Evolutionary conservation across 30 jellyfish, hydroid and myxozoan species (phyloP).

Genomic region (Aurelia aurita): DNA sequence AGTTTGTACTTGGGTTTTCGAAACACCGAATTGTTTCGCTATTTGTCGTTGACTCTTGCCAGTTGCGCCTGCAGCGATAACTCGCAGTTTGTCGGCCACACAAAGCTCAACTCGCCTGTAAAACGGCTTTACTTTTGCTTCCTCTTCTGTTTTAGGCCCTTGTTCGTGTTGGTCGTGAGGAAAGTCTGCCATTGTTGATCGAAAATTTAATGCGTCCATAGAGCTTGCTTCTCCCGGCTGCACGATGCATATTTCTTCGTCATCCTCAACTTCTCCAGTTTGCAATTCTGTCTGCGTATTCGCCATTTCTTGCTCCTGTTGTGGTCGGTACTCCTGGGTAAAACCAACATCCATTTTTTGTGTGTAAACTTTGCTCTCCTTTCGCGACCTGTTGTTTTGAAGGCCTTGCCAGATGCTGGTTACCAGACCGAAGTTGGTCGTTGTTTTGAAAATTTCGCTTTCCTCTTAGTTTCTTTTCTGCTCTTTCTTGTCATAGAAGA

Average conservation of each 20-base stretch:
- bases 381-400: too few relatives aligned
- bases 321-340: background rate
- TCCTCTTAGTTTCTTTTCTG: too few relatives aligned
- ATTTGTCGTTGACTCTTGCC: conserved; percentile 70
- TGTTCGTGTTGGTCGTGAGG: background rate
- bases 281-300: background rate
- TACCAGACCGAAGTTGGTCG: too few relatives aligned
- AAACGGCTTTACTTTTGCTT: background rate
- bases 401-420: too few relatives aligned
- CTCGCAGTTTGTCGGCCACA: conserved; percentile 64
- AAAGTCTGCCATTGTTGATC: too few relatives aligned
- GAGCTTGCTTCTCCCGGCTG: conserved; percentile 8
- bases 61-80: conserved; percentile 59
- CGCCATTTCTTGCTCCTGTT: background rate
- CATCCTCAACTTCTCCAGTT: background rate
- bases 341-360: background rate
- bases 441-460: too few relatives aligned
- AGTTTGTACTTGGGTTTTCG: conserved; percentile 72
- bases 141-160: conserved; percentile 25
- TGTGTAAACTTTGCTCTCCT: too few relatives aligned
- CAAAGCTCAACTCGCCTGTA: conserved; percentile 68
- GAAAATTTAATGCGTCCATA: background rate
- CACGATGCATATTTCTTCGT: background rate
- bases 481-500: too few relatives aligned
- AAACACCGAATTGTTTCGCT: conserved; percentile 73